phyloP scores from a whole-genome alignment of 2,797 vertebrate species.

The Tadarida brasiliensis region DNA sequence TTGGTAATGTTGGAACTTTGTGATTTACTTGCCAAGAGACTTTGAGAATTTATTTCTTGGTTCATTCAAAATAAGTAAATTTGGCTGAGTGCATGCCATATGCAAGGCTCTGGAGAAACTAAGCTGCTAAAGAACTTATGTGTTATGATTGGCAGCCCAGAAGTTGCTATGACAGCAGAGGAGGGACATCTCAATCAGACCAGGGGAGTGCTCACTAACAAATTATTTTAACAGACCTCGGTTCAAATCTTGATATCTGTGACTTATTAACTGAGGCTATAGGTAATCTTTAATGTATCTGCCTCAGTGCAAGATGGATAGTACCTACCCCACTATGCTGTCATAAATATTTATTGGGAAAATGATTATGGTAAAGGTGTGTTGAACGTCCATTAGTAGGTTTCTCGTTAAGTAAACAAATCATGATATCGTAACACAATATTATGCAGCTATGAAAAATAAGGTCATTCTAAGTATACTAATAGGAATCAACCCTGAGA shows the following conservation, averaged over 20 bases:
- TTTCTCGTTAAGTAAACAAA: conserved; percentile 18
- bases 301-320: background rate
- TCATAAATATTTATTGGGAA: background rate
- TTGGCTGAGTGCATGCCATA: background rate
- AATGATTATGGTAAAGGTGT: background rate
- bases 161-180: background rate
- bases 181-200: background rate
- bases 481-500: background rate
- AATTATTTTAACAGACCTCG: background rate
- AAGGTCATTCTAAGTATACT: background rate
- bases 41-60: background rate
- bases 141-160: background rate
- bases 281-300: background rate
- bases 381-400: background rate
- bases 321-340: background rate
- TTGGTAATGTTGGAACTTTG: background rate
- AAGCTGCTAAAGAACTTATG: background rate
- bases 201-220: background rate
- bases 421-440: background rate
- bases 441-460: background rate
- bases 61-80: conserved; percentile 1
- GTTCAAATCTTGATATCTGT: background rate
- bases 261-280: background rate
- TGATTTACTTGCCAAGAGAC: conserved; percentile 14
- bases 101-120: background rate